Conservation (phyloP, 2,888 invertebrate genomes). For the Deilephila elpenor region DNA sequence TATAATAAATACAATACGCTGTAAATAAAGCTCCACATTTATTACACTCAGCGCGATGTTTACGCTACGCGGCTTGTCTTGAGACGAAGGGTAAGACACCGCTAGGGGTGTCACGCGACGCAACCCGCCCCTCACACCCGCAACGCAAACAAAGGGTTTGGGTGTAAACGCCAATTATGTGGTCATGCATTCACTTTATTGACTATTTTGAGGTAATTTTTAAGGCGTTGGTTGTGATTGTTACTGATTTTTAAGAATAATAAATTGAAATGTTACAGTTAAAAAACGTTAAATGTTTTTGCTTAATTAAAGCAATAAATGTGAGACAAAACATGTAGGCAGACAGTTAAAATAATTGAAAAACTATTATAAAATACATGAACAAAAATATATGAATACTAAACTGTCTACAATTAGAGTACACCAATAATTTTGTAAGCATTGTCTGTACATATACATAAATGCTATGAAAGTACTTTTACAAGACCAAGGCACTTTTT, state of each 20-base stretch:
- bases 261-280: neutral
- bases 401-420: too few relatives aligned
- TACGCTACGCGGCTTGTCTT: conserved; percentile 61
- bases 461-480: too few relatives aligned
- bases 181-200: conserved; percentile 15
- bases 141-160: conserved; percentile 48
- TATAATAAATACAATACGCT: conserved; percentile 34
- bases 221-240: neutral
- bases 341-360: too few relatives aligned
- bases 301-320: too few relatives aligned
- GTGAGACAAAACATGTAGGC: too few relatives aligned
- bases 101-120: conserved; percentile 67
- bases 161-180: conserved; percentile 37
- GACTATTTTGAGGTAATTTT: neutral
- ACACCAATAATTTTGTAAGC: too few relatives aligned
- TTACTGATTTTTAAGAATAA: neutral
- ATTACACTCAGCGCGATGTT: conserved; percentile 60
- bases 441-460: too few relatives aligned
- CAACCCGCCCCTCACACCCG: conserved; percentile 52
- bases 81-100: conserved; percentile 67
- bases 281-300: too few relatives aligned
- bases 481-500: too few relatives aligned
- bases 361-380: too few relatives aligned
- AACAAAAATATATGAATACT: too few relatives aligned
- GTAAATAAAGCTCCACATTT: conserved; percentile 44